A percentile compares a stretch with the other conserved stretches of the same genome.
phyloP scores from a whole-genome alignment of 1,140 invertebrate genomes.

The Galleria mellonella region DNA sequence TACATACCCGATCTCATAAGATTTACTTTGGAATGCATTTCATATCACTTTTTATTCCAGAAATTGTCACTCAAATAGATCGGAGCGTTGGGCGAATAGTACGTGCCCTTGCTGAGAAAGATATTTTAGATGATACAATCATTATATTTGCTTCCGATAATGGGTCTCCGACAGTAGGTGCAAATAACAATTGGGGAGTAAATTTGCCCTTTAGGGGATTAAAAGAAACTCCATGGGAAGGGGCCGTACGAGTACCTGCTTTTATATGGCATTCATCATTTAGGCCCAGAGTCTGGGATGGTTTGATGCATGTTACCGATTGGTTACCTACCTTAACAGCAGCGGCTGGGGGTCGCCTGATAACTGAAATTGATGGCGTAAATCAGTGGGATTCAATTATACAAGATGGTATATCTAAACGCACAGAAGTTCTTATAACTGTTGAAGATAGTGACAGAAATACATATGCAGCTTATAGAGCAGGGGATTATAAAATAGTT shows the following conservation, averaged over 20 bases:
- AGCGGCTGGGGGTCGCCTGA: constrained; percentile 38
- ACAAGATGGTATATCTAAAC: constrained; percentile 73
- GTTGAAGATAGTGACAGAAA: constrained; percentile 37
- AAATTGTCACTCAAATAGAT: constrained; percentile 73
- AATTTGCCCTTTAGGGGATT: constrained; percentile 90
- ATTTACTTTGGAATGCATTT: no score
- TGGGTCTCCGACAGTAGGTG: constrained; percentile 84
- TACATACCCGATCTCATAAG: no score
- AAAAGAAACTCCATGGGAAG: constrained; percentile 92
- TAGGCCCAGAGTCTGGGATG: constrained; percentile 78
- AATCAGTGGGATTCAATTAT: constrained; percentile 81
- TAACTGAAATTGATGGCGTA: constrained; percentile 77
- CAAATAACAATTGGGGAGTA: constrained; percentile 83
- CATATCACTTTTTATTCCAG: constrained; percentile 39
- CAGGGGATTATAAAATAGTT: constrained; percentile 57
- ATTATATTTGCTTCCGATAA: constrained; percentile 88
- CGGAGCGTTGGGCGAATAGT: constrained; percentile 82
- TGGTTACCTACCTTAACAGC: constrained; percentile 88
- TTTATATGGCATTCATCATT: constrained; percentile 87
- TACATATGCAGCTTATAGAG: constrained; percentile 47
- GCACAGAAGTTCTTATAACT: constrained; percentile 77
- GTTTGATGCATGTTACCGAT: constrained; percentile 90
- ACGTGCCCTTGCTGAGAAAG: constrained; percentile 79
- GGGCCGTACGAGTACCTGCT: constrained; percentile 85
- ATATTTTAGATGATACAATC: constrained; percentile 84